A percentile compares a stretch with the other conserved stretches of the same genome.
phyloP scores from a whole-genome alignment of 2,797 vertebrate species.

The Acanthurus tractus region DNA sequence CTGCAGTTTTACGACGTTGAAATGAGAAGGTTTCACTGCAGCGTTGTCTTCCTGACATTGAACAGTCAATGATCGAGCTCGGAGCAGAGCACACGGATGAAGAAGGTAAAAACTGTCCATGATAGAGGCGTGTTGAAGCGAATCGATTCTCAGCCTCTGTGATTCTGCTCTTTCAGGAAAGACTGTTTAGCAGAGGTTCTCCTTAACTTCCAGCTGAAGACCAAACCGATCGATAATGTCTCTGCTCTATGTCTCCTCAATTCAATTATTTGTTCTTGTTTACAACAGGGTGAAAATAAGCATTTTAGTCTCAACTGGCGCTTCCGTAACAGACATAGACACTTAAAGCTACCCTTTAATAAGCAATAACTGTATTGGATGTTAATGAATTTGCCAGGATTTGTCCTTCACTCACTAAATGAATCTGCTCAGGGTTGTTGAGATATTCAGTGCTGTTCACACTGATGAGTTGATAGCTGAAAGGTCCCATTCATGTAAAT shows the following conservation, averaged over 20 bases:
- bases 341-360: neutral
- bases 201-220: slow-evolving; percentile 52
- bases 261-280: slow-evolving; percentile 50
- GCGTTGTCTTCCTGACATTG: slow-evolving; percentile 1
- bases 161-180: slow-evolving; percentile 45
- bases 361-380: neutral
- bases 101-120: slow-evolving; percentile 21
- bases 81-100: slow-evolving; percentile 1
- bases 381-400: neutral
- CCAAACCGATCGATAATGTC: slow-evolving; percentile 48
- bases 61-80: slow-evolving; percentile 25
- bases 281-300: slow-evolving; percentile 8
- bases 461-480: neutral
- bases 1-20: neutral
- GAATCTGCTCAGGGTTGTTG: neutral
- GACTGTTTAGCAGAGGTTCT: slow-evolving; percentile 36
- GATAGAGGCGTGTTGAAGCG: slow-evolving; percentile 40
- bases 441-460: neutral
- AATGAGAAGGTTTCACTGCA: neutral
- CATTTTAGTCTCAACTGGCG: slow-evolving; percentile 1
- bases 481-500: too few species aligned
- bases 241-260: slow-evolving; percentile 37
- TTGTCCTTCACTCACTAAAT: neutral
- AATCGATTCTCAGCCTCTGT: slow-evolving; percentile 56
- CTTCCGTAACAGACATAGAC: slow-evolving; percentile 2